Evolutionary conservation across 2,113 vertebrate species (phyloP).

Genomic region (Halichoeres trimaculatus): DNA sequence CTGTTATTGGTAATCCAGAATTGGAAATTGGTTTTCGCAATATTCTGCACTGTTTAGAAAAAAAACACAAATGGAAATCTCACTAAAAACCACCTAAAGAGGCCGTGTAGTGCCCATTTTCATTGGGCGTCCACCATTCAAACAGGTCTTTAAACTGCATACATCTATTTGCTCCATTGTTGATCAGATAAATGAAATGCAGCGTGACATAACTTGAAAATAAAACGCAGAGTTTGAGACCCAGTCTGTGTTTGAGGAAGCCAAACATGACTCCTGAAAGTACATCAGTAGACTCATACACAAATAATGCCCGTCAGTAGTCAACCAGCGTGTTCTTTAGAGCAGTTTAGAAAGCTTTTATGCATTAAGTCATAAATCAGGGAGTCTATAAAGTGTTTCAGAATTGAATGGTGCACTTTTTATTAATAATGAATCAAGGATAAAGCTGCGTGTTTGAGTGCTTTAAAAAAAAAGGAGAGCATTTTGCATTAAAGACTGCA

Average conservation of each 20-base stretch:
- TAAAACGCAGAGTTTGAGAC: not conserved
- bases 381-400: constrained; percentile 8
- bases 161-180: not conserved
- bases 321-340: constrained; percentile 36
- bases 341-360: not conserved
- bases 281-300: constrained; percentile 24
- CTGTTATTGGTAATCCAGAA: too few species aligned
- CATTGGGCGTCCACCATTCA: not conserved
- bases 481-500: not conserved
- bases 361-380: constrained; percentile 12
- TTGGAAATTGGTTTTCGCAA: too few species aligned
- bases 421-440: constrained; percentile 30
- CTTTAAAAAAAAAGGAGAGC: not conserved
- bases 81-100: not conserved
- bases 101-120: not conserved
- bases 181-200: not conserved
- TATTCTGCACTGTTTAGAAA: too few species aligned
- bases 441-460: not conserved
- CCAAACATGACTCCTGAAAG: not conserved
- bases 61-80: not conserved
- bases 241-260: constrained; percentile 7
- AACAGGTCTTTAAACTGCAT: not conserved
- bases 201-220: not conserved
- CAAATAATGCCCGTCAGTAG: constrained; percentile 40
- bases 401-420: constrained; percentile 22